phyloP scores from a whole-genome alignment of 2,113 vertebrate species.

The Neotoma lepida region DNA sequence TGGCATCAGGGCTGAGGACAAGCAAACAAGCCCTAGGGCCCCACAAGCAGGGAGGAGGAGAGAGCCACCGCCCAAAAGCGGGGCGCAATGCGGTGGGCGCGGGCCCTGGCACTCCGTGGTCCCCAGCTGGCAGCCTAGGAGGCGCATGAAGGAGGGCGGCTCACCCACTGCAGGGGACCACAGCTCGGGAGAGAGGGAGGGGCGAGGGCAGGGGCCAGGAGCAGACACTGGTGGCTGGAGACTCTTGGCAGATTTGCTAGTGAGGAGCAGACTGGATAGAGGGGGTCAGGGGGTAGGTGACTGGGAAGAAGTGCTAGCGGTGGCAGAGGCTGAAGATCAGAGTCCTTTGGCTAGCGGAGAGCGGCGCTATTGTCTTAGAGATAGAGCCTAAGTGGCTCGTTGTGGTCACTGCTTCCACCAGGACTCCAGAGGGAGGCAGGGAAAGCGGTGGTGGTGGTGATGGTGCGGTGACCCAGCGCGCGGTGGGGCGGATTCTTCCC shows the following conservation, averaged over 20 bases:
- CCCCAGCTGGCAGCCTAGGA: not conserved
- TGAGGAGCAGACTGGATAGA: too few species aligned
- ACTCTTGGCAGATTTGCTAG: not conserved
- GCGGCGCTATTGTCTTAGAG: conserved; percentile 78
- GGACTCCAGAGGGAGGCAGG: not conserved
- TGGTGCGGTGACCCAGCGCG: not conserved
- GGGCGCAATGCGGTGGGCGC: not conserved
- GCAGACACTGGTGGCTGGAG: accelerated
- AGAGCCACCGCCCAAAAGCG: accelerated
- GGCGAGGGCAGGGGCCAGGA: not conserved
- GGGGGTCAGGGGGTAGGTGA: too few species aligned
- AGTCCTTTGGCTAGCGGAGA: not conserved
- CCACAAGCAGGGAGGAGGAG: not conserved
- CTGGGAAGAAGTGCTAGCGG: accelerated
- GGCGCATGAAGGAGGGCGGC: not conserved
- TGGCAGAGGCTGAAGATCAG: accelerated
- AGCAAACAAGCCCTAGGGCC: conserved; percentile 64
- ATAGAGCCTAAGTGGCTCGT: not conserved
- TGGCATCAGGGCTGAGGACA: conserved; percentile 30
- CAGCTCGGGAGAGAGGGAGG: not conserved
- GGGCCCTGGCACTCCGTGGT: accelerated
- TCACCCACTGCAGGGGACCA: not conserved
- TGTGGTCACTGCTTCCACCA: accelerated
- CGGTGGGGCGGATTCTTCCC: not conserved
- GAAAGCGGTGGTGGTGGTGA: accelerated